Percentiles rank a stretch among this genome's conserved stretches.
phyloP scores from a whole-genome alignment of 2,113 vertebrate genomes.

The Parotia lawesii region DNA sequence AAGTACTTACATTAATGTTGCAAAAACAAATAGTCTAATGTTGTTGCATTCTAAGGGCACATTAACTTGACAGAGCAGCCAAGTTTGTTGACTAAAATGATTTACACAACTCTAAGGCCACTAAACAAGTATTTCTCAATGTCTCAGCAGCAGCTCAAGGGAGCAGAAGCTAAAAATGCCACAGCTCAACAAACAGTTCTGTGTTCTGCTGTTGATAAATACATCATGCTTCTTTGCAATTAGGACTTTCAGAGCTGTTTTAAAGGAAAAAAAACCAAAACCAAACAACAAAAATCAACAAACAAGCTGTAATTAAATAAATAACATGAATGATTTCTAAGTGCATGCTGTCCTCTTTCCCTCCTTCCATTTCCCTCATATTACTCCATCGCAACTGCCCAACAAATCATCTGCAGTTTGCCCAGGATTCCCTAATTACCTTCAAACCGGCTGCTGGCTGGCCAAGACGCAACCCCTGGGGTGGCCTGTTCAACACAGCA shows the following conservation, averaged over 20 bases:
- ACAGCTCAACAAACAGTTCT: conserved; percentile 26
- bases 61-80: conserved; percentile 28
- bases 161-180: conserved; percentile 43
- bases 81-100: conserved; percentile 40
- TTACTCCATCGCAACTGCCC: background rate
- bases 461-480: background rate
- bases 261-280: background rate
- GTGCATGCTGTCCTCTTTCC: background rate
- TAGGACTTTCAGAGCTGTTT: background rate
- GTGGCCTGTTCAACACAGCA: background rate
- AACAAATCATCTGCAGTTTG: background rate
- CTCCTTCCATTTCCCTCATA: background rate
- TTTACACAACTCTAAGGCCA: conserved; percentile 29
- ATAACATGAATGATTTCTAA: background rate
- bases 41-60: conserved; percentile 29
- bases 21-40: conserved; percentile 31
- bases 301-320: background rate
- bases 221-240: background rate
- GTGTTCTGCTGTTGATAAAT: background rate
- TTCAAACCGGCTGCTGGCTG: background rate
- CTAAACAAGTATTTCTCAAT: conserved; percentile 53
- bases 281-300: background rate
- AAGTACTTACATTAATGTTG: background rate
- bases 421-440: background rate
- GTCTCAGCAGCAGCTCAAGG: conserved; percentile 20